Evolutionary conservation across 2,113 vertebrate genomes (phyloP), one percentile per base, ranked within the genome.

Genomic region (Urocolius indicus): DNA sequence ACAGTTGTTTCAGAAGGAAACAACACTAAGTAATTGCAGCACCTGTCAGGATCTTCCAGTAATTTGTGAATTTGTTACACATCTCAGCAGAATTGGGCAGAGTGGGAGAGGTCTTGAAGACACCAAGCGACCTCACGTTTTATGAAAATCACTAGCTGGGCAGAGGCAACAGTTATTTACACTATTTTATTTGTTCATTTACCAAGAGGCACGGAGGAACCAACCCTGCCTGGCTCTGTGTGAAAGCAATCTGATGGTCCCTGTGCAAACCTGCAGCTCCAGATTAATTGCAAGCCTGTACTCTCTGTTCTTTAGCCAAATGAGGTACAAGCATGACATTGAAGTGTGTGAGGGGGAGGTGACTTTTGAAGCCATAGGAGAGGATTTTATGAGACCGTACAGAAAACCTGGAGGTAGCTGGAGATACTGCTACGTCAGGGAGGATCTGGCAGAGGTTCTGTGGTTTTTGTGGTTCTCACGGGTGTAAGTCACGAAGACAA

Each of bases 141-240:
- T 51, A 48, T 90, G 59, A 58, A 38, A 83, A 80, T 61, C 46
- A 23, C 16, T 86, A 46, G 6, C 63, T 83, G 16, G 22, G 26
- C 27, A 76, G 51, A 74, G 16, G 20, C 1, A 4, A 72, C 63
- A 58, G 22, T 11, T 49, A 21, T 73, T 93, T 69, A 36, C 27
- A 62, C 6, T 3, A 5, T 49, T 84, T 89, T n/a, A 57, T 23
- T 9, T 22, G 13, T 3, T 11, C 5, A 1, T n/a, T 79, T 54
- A 16, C 26, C 38, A 48, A 68, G n/a, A 62, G 29, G 18, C 48
- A 32, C 11, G n/a, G 36, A 58, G 43, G 63, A 80, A 51, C 15
- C 21, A 27, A 5, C 49, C 11, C 7, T 22, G 18, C 7, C 22
- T 75, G 0, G 0, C n/a, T 36, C 24, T 14, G 23, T 16, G 38